Base-by-base conservation (phyloP, 2,888 invertebrate species). In the Onthophagus sagittarius region DNA sequence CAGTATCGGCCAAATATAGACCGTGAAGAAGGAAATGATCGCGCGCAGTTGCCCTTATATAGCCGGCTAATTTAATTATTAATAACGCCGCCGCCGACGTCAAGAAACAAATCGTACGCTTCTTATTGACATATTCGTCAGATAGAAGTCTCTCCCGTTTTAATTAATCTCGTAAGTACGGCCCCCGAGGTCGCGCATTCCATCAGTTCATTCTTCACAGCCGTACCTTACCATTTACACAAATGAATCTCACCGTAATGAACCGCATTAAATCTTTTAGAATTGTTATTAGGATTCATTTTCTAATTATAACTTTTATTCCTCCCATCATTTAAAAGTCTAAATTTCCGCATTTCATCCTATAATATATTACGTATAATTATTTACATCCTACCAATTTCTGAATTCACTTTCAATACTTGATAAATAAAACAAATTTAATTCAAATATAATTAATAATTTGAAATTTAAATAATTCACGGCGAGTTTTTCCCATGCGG, bases 21-120 rank as follows among this genome's bases (percentile, higher is more conserved):
- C 39, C 67, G 67, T 23, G 23, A 23, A 15, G 63, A n/a, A 67
- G 67, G 67, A 67, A 67, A 67, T 67, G 67, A 67, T 31, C 67
- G 31, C 23, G 23, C 31, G 70, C 62, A 23, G 53, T 70, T 53
- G 15, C 15, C 70, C 70, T 15, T 62, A 62, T 70, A 39, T 31
- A 53, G 70, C 15, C 15, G 53, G 31, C 70, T 70, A 62, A 70
- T 70, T 70, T 70, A 70, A 70, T 70, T 70, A 70, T 70, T 39
- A 62, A 53, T 70, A 62, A 53, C 39, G 39, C 39, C 39, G 39
- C 39, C 39, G 39, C 39, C 39, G 39, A n/a, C 70, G 62, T 33
- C 53, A 70, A 15, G 70, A 62, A 70, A 70, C 63, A 23, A 70
- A 70, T 70, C 23, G 62, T 62, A 14, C 23, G 62, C 70, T 39